Base-by-base conservation (phyloP, 1,140 invertebrate genomes). In the Drosophila teissieri region DNA sequence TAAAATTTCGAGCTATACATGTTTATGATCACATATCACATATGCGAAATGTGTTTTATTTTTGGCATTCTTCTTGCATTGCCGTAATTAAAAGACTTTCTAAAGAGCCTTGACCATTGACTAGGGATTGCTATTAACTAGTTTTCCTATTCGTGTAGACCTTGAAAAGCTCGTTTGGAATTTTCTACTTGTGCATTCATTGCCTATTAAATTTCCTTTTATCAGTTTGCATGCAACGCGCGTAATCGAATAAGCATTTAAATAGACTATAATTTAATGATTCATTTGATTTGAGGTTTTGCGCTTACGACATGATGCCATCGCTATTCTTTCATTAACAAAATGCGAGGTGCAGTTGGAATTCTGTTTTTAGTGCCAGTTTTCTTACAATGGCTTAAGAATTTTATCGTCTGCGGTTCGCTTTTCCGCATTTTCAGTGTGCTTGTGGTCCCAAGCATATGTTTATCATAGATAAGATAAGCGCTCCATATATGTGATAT, bases 401-500 rank as follows among this genome's bases (percentile, higher is more conserved):
- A 70, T 70, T 72, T 70, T 72, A 72, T 72, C 67, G 42, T 19
- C 65, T 40, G 19, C 17, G 27, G 10, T 40, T 12, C 8, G 65
- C 19, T 69, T 69, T 70, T 69, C 67, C 64, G 67, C 67, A 39
- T 56, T 70, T 70, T n/a, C 49, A 42, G 12, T 36, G 31, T 27
- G 34, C 37, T 34, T 58, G 56, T 37, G 40, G 36, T 11, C 45
- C 44, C 60, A n/a, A 68, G 64, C 64, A 63, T 49, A 48, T 36
- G 72, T 74, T 74, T 64, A 74, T 74, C 58, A 74, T 74, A 74
- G 72, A 74, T 74, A 74, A 74, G 72, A 74, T 74, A 74, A 74
- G 51, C 34, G 42, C 12, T 44, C 52, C 44, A 49, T 53, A 49
- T 53, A 45, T 74, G 72, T 74, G 72, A 74, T 74, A 73, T 73